These are phyloP conservation scores for Oxyruncus cristatus DNA, from an alignment of 2,113 vertebrate species.

Conservation along the genomic window DNA sequence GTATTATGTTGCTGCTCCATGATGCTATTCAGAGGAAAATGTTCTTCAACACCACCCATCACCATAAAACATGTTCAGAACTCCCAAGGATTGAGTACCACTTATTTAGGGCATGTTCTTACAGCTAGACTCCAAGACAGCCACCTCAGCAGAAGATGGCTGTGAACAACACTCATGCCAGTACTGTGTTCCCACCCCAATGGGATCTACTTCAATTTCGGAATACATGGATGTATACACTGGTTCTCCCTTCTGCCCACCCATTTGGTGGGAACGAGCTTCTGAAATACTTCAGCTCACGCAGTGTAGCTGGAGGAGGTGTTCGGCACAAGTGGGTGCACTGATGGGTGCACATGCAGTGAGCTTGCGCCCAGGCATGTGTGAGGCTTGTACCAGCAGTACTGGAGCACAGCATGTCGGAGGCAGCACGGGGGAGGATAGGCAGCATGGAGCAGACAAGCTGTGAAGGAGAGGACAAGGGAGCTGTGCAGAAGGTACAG, in stretches of 20 bases:
- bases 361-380: not conserved
- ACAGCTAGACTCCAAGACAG: not conserved
- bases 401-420: accelerated
- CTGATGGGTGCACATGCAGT: accelerated
- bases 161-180: not conserved
- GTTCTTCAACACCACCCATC: not conserved
- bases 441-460: accelerated
- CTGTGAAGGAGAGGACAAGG: not conserved
- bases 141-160: not conserved
- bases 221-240: no score
- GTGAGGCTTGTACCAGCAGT: accelerated
- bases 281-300: not conserved
- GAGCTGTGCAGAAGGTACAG: not conserved
- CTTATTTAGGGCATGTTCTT: not conserved
- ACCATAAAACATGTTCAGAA: not conserved
- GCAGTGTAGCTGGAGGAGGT: not conserved
- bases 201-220: not conserved
- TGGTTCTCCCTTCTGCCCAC: not conserved
- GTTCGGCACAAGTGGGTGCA: not conserved
- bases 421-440: not conserved
- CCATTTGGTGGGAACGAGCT: not conserved
- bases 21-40: not conserved
- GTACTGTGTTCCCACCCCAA: not conserved
- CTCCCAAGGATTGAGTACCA: not conserved
- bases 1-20: not conserved